Evolutionary conservation across 2,113 vertebrate genomes (phyloP).

Genomic region (Otus sunia): DNA sequence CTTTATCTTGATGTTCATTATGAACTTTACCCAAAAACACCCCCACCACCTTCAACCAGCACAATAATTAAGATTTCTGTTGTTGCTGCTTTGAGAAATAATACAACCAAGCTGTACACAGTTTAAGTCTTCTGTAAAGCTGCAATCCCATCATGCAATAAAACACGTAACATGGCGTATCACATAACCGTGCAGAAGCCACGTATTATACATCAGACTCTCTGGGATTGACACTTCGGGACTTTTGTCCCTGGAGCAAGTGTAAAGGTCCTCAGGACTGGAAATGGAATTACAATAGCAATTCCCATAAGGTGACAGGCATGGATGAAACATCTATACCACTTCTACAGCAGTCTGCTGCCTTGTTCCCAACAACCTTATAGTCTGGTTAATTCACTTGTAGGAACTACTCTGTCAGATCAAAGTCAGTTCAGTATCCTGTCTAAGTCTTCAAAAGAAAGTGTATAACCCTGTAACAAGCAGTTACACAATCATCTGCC

Average conservation of each 20-base stretch:
- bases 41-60: background rate
- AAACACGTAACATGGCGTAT: accelerated
- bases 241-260: background rate
- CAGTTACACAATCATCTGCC: conserved; percentile 33
- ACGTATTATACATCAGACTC: accelerated
- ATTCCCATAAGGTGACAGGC: background rate
- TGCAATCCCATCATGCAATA: background rate
- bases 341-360: background rate
- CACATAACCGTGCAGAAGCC: background rate
- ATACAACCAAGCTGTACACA: background rate
- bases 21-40: background rate
- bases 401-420: conserved; percentile 25
- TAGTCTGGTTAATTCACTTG: background rate
- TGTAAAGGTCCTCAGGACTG: background rate
- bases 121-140: background rate
- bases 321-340: background rate
- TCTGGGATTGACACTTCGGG: background rate
- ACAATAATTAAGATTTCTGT: background rate
- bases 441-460: conserved; percentile 23
- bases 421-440: conserved; percentile 43
- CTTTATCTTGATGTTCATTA: background rate
- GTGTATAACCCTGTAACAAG: conserved; percentile 27
- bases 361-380: background rate
- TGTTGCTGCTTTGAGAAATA: background rate
- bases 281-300: background rate